phyloP scores from a whole-genome alignment of 2,888 invertebrate species.

The Litoditis marina region DNA sequence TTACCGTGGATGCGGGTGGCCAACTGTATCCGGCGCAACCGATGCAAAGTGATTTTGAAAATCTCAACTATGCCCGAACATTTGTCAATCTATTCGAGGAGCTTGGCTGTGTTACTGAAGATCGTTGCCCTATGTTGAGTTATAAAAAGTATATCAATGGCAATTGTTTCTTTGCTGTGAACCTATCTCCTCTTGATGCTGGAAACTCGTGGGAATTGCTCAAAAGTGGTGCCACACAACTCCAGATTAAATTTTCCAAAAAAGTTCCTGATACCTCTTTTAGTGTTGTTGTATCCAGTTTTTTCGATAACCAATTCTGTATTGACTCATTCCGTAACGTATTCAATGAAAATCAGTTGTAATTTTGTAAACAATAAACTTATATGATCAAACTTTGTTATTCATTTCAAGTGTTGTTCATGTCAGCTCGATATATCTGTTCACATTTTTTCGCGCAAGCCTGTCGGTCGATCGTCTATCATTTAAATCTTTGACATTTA shows the following conservation, averaged over 20 bases:
- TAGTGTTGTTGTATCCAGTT: slow-evolving; percentile 1
- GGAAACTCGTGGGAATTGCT: slow-evolving; percentile 11
- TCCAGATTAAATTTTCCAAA: slow-evolving; percentile 4
- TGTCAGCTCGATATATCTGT: too few relatives aligned
- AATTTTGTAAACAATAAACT: too few relatives aligned
- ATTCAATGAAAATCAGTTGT: background rate
- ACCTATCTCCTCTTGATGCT: slow-evolving; percentile 2
- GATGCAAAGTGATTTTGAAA: slow-evolving; percentile 3
- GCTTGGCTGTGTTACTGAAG: slow-evolving; percentile 1
- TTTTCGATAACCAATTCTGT: slow-evolving; percentile 1
- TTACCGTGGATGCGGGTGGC: slow-evolving; percentile 11
- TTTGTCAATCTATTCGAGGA: slow-evolving; percentile 5
- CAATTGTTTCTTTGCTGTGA: slow-evolving; percentile 4
- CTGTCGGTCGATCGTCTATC: too few relatives aligned
- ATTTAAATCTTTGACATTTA: too few relatives aligned
- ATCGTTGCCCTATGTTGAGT: background rate
- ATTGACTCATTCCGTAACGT: slow-evolving; percentile 13
- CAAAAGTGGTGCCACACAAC: slow-evolving; percentile 7
- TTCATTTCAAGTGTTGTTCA: too few relatives aligned
- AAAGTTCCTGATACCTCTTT: slow-evolving; percentile 7
- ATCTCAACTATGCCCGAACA: slow-evolving; percentile 8
- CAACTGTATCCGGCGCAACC: slow-evolving; percentile 8
- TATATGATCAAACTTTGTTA: too few relatives aligned
- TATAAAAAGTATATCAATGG: slow-evolving; percentile 1
- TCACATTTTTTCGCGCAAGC: too few relatives aligned